Evolutionary conservation across 2,797 vertebrate genomes (phyloP).

Genomic region (Paguma larvata): DNA sequence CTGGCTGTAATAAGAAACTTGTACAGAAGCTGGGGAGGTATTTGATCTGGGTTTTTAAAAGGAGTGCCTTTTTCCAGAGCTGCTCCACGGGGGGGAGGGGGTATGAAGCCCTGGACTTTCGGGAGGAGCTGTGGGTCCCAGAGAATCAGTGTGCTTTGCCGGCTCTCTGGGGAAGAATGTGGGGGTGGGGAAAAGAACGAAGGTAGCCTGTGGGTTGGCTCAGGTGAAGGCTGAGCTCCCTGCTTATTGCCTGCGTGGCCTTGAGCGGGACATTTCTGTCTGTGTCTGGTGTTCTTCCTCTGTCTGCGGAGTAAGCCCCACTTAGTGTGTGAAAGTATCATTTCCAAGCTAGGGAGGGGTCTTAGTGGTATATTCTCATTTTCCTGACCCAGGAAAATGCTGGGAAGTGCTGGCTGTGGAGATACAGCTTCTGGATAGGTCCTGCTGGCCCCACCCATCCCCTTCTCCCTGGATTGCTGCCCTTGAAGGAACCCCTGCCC

Average conservation of each 20-base stretch:
- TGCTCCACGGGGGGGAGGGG: not conserved
- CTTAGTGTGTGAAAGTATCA: not conserved
- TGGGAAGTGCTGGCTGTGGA: not conserved
- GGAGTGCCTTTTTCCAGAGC: not conserved
- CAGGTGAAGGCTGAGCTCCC: not conserved
- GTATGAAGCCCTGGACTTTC: fast-evolving
- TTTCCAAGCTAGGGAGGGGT: not conserved
- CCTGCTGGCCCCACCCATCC: no score
- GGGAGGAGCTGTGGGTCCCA: not conserved
- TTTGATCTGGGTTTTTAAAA: not conserved
- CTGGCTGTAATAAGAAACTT: not conserved
- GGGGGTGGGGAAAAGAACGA: not conserved
- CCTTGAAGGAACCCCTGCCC: no score
- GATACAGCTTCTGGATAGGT: not conserved
- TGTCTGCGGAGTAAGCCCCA: not conserved
- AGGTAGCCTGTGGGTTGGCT: not conserved
- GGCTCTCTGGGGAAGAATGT: not conserved
- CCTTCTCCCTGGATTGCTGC: not conserved
- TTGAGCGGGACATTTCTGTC: not conserved
- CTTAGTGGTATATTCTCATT: not conserved
- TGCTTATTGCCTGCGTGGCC: not conserved
- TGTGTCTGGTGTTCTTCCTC: not conserved
- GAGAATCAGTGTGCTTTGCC: not conserved
- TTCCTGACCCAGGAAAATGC: no score
- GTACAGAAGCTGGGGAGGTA: not conserved